Conservation (phyloP, 1,140 invertebrate species). For the Eufriesea mexicana region DNA sequence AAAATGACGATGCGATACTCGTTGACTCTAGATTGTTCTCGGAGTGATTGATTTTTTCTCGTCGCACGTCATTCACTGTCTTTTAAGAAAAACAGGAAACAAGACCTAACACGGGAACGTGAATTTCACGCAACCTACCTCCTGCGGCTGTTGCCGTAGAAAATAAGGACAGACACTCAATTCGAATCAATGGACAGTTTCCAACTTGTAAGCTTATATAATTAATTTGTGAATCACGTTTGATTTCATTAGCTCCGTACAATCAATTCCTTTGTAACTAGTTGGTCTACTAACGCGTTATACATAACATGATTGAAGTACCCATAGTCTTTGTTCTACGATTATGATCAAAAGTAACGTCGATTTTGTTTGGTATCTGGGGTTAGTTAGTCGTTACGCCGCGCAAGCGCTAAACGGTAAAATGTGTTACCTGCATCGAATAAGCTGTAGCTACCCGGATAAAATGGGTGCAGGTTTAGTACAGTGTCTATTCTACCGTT, state of each 20-base stretch:
- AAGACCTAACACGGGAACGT: slow-evolving; percentile 6
- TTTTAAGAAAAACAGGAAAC: slow-evolving; percentile 37
- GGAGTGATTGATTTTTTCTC: slow-evolving; percentile 16
- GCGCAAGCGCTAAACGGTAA: slow-evolving; percentile 51
- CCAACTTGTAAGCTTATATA: slow-evolving; percentile 54
- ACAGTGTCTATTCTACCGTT: slow-evolving; percentile 50
- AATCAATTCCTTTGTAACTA: not conserved
- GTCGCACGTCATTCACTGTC: slow-evolving; percentile 33
- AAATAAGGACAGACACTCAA: slow-evolving; percentile 33
- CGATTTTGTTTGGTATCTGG: slow-evolving; percentile 5
- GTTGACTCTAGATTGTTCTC: slow-evolving; percentile 48
- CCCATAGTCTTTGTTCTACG: slow-evolving; percentile 13
- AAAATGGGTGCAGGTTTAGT: slow-evolving; percentile 55
- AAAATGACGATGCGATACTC: slow-evolving; percentile 18
- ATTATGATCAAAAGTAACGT: slow-evolving; percentile 4
- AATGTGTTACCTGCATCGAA: slow-evolving; percentile 22
- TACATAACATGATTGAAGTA: not conserved
- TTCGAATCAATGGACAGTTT: slow-evolving; percentile 44
- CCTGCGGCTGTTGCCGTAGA: slow-evolving; percentile 35
- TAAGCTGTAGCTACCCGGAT: slow-evolving; percentile 36
- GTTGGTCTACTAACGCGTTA: not conserved
- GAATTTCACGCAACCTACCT: slow-evolving; percentile 38
- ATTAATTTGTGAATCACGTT: slow-evolving; percentile 40
- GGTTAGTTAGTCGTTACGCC: slow-evolving; percentile 35
- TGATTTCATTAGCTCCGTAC: not conserved